Conservation (phyloP, 2,888 invertebrate species). For the Dicyrtoma fusca region DNA sequence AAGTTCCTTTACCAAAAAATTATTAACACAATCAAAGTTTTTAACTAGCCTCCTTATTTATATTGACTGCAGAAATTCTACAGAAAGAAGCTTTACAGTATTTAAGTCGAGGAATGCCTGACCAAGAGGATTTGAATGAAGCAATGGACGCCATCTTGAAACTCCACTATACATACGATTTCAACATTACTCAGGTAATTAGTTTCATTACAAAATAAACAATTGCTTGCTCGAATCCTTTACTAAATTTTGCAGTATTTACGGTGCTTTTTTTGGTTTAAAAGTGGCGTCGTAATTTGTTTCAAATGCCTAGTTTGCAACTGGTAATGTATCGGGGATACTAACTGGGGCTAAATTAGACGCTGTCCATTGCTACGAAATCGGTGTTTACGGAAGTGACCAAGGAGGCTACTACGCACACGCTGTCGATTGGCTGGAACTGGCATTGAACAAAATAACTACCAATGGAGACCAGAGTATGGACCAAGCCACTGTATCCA, state of each 20-base stretch:
- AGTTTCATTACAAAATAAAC: too few species aligned
- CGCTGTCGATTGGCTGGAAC: conserved; percentile 25
- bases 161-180: conserved; percentile 48
- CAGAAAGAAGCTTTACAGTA: too few species aligned
- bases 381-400: conserved; percentile 1
- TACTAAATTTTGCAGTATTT: too few species aligned
- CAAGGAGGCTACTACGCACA: not conserved
- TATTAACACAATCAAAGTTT: too few species aligned
- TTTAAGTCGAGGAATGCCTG: too few species aligned
- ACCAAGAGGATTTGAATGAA: conserved; percentile 41
- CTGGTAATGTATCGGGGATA: not conserved
- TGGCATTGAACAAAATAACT: conserved; percentile 7
- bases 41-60: too few species aligned
- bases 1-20: too few species aligned
- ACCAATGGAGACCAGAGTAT: not conserved
- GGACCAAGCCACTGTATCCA: not conserved
- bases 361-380: conserved; percentile 30
- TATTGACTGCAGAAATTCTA: too few species aligned
- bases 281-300: not conserved
- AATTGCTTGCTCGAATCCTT: too few species aligned
- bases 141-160: conserved; percentile 50
- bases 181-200: conserved; percentile 12
- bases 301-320: not conserved
- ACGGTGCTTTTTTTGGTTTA: too few species aligned
- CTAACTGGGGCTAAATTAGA: conserved; percentile 7